A percentile compares a stretch with the other conserved stretches of the same genome.
Conservation (phyloP, 2,113 vertebrate genomes). For the Myxocyprinus asiaticus region DNA sequence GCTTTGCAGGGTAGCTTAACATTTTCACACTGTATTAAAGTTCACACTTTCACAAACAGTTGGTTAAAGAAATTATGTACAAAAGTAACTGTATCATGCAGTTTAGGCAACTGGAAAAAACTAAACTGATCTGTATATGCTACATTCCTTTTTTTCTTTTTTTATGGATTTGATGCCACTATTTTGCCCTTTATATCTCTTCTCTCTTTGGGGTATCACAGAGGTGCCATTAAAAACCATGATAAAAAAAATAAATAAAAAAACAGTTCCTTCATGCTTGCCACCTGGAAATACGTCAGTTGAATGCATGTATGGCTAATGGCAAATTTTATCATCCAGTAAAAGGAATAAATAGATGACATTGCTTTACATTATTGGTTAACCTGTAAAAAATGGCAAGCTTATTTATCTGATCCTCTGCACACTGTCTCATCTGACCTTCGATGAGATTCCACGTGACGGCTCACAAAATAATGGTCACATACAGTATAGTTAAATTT, state of each 20-base stretch:
- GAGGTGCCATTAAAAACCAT: not conserved
- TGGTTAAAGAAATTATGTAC: not conserved
- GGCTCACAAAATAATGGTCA: not conserved
- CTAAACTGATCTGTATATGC: not conserved
- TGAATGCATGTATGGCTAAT: constrained; percentile 61
- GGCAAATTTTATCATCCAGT: constrained; percentile 62
- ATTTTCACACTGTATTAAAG: constrained; percentile 21
- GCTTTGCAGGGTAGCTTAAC: not conserved
- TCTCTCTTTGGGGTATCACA: not conserved
- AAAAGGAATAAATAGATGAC: constrained; percentile 65
- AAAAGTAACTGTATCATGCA: not conserved
- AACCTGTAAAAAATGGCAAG: constrained; percentile 56
- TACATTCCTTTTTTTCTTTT: not conserved
- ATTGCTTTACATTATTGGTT: constrained; percentile 65
- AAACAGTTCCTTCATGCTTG: not conserved
- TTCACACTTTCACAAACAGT: constrained; percentile 6
- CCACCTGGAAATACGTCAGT: constrained; percentile 39
- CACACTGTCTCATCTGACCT: constrained; percentile 37
- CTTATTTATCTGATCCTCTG: constrained; percentile 58
- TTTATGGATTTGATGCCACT: constrained; percentile 9
- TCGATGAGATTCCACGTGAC: not conserved
- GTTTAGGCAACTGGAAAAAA: not conserved
- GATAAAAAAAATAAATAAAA: not conserved
- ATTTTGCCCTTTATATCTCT: not conserved
- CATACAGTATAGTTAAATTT: not conserved